phyloP scores from a whole-genome alignment of 2,113 vertebrate genomes.

The Leucosticte australis region DNA sequence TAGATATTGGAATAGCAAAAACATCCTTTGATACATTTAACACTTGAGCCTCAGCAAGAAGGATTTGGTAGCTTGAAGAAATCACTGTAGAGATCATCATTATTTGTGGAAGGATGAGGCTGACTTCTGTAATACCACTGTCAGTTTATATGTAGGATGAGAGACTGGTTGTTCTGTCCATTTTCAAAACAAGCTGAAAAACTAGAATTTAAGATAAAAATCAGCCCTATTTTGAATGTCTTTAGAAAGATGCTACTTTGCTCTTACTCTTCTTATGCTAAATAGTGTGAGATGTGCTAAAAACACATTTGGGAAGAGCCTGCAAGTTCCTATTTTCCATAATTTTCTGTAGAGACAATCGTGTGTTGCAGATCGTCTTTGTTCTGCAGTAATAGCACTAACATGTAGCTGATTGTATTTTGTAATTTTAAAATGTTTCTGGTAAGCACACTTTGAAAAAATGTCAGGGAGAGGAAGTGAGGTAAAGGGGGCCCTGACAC shows the following conservation, averaged over 20 bases:
- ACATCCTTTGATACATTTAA: neutral
- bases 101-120: neutral
- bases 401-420: neutral
- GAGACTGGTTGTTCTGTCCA: neutral
- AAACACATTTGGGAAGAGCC: neutral
- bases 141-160: accelerated
- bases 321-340: neutral
- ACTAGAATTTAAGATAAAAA: neutral
- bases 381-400: neutral
- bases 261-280: neutral
- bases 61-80: neutral
- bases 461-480: neutral
- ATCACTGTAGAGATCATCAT: neutral
- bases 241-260: neutral
- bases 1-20: neutral
- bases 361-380: neutral
- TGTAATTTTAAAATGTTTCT: neutral
- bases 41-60: neutral
- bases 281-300: neutral
- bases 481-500: neutral
- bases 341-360: neutral
- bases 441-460: neutral
- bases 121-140: neutral
- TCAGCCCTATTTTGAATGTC: neutral
- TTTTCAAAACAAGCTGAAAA: neutral